Evolutionary conservation across 2,113 vertebrate species (phyloP).

Genomic region (Paralichthys olivaceus): DNA sequence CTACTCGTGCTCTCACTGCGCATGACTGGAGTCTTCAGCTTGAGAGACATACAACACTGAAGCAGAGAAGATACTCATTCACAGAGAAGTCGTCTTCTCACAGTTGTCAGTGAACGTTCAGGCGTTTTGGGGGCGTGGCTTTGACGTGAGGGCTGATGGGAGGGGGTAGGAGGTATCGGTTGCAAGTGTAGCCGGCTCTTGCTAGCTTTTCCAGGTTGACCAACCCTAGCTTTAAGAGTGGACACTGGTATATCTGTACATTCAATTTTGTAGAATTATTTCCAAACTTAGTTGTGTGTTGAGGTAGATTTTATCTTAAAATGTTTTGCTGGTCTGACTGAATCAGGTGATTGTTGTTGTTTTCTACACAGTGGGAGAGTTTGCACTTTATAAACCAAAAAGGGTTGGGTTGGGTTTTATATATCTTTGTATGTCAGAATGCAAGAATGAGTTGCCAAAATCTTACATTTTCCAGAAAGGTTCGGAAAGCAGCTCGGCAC

Average conservation of each 20-base stretch:
- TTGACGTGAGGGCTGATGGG: no score
- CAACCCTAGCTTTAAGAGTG: no score
- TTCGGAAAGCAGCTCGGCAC: constrained; percentile 35
- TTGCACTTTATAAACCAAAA: constrained; percentile 25
- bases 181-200: no score
- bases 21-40: no score
- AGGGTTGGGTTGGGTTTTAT: not conserved
- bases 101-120: no score
- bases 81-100: no score
- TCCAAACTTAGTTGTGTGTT: constrained; percentile 12
- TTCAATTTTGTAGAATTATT: not conserved
- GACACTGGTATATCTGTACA: not conserved
- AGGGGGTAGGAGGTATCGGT: no score
- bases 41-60: no score
- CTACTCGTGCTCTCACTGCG: no score
- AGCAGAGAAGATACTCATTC: no score
- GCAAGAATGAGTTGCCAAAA: constrained; percentile 12
- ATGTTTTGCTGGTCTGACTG: not conserved
- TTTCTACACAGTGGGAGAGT: not conserved
- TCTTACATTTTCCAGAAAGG: constrained; percentile 48
- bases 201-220: no score
- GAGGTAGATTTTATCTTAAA: not conserved
- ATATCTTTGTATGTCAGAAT: not conserved
- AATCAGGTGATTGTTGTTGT: not conserved
- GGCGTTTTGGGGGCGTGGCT: no score